Percentiles rank a stretch among this genome's conserved stretches.
Conservation (phyloP, 2,113 vertebrate species). For the Equus przewalskii region DNA sequence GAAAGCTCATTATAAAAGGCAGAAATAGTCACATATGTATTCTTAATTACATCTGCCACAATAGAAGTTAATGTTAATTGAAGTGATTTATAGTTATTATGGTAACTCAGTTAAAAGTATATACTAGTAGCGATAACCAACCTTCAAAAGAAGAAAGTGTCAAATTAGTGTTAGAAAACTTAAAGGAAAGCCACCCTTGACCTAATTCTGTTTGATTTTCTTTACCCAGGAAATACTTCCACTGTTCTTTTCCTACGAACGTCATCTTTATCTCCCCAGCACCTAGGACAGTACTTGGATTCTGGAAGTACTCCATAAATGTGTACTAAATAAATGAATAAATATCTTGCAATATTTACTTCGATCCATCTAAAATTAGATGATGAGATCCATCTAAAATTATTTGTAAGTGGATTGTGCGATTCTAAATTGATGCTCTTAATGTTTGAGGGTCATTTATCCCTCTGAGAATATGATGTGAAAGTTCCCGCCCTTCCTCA, state of each 20-base stretch:
- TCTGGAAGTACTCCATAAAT: background rate
- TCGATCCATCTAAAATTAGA: background rate
- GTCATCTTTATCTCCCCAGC: background rate
- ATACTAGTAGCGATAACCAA: slow-evolving; percentile 62
- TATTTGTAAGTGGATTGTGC: background rate
- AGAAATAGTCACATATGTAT: slow-evolving; percentile 80
- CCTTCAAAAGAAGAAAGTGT: slow-evolving; percentile 64
- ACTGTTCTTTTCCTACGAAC: background rate
- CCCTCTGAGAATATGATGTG: no score
- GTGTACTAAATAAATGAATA: background rate
- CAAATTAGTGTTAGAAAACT: slow-evolving; percentile 55
- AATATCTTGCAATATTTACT: slow-evolving; percentile 5
- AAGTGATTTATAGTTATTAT: slow-evolving; percentile 80
- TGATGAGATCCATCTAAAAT: background rate
- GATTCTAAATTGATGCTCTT: background rate
- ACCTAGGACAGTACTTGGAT: background rate
- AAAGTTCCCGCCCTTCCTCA: background rate
- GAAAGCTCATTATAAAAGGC: slow-evolving; percentile 82
- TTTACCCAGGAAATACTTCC: slow-evolving; percentile 47
- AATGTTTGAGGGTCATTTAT: background rate
- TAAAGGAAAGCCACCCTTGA: background rate
- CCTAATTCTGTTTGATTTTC: slow-evolving; percentile 35
- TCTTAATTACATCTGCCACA: slow-evolving; percentile 82
- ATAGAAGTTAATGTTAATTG: slow-evolving; percentile 82
- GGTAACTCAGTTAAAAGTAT: slow-evolving; percentile 77